Base-by-base conservation (phyloP, 2,888 invertebrate species). In the Chloromyia formosa region DNA sequence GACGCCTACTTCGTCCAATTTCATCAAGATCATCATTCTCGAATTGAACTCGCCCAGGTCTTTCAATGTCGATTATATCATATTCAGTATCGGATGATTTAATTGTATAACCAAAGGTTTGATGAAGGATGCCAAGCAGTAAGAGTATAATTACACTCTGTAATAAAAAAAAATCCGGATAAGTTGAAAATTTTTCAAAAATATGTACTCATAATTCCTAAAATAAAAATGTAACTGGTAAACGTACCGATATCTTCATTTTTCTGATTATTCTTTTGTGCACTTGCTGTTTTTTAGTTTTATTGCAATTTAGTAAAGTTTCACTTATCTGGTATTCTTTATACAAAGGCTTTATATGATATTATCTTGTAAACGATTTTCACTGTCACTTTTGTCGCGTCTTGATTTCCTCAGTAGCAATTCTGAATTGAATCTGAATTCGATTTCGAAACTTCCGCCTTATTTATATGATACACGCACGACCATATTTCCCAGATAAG, bases 181-280 rank as follows among this genome's bases (percentile, higher is more conserved):
- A 2, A 58, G 14, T 53, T n/a, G n/a, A n/a, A n/a, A n/a, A 1
- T 16, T 35, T 35, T 35, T 35, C 27, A n/a, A n/a, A n/a, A n/a
- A n/a, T n/a, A n/a, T 5, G 54, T 54, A n/a, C 54, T 12, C 54
- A 54, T n/a, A n/a, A 54, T 14, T n/a, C 16, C 0, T 54, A 54
- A 16, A 9, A n/a, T 5, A 54, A 54, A 1, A 14, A 54, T 54
- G 7, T 12, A 16, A 18, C 18, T 56, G 27, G 10, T 1, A 14
- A 40, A 54, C 69, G 69, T 69, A 69, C 69, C 69, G 16, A 10
- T 3, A 69, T n/a, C 35, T 69, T 53, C 69, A 69, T 69, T 27
- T 53, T 69, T 69, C 10, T 49, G 9, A 12, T 14, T 49, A 45
- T 54, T 16, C 27, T 1, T 61, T 14, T 61, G 18, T 61, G 2